A percentile compares a stretch with the other conserved stretches of the same genome.
phyloP scores from a whole-genome alignment of 2,888 invertebrate species.

The Tenthredo scrophulariae region DNA sequence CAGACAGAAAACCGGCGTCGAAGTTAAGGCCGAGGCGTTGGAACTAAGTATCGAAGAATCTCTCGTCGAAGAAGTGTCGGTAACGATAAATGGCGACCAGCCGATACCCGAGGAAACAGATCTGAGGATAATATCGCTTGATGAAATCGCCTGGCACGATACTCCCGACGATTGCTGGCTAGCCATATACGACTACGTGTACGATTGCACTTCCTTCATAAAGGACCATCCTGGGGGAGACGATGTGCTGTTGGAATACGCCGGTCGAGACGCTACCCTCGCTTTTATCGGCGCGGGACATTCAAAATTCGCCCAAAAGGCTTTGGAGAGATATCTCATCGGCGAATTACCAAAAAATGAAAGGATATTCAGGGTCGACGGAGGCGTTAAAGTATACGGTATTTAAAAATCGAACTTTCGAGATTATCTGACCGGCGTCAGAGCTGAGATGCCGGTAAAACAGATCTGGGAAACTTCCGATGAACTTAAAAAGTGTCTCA shows the following conservation, averaged over 20 bases:
- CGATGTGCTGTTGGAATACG: conserved; percentile 90
- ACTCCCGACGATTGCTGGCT: conserved; percentile 89
- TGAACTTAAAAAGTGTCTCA: background rate
- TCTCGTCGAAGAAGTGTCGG: background rate
- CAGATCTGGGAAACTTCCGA: background rate
- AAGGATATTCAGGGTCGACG: conserved; percentile 85
- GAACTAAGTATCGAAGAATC: background rate
- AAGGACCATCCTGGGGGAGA: conserved; percentile 91
- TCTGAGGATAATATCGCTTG: conserved; percentile 81
- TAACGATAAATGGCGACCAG: background rate
- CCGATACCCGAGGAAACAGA: conserved; percentile 31
- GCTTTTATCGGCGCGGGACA: conserved; percentile 92
- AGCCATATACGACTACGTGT: conserved; percentile 92
- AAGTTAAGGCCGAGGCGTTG: background rate
- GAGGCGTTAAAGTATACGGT: conserved; percentile 81
- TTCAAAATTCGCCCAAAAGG: conserved; percentile 83
- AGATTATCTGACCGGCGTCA: background rate
- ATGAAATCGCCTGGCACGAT: conserved; percentile 89
- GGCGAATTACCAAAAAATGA: conserved; percentile 88
- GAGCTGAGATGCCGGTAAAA: background rate
- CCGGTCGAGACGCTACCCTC: conserved; percentile 91
- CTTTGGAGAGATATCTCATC: conserved; percentile 86
- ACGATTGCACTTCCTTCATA: conserved; percentile 89
- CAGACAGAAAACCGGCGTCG: background rate
- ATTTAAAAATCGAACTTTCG: background rate